A percentile compares a stretch with the other conserved stretches of the same genome.
phyloP scores from a whole-genome alignment of 2,888 invertebrate genomes.

The Caenorhabditis imperialis region DNA sequence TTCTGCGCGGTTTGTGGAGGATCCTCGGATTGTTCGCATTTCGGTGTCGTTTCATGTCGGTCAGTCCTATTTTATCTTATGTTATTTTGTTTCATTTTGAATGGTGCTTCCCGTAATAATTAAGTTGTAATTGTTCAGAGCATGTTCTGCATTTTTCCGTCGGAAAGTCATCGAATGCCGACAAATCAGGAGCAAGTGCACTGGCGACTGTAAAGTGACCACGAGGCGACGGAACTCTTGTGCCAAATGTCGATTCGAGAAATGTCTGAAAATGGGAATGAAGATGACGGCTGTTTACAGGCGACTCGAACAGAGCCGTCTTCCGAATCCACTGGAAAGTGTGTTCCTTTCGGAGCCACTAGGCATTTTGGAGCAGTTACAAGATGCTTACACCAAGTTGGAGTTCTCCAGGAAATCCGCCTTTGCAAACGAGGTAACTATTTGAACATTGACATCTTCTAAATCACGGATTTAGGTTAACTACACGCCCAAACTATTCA shows the following conservation, averaged over 20 bases:
- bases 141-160: conserved; percentile 16
- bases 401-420: background rate
- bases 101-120: too few species aligned
- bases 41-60: conserved; percentile 10
- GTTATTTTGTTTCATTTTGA: too few species aligned
- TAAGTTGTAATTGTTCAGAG: background rate
- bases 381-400: conserved; percentile 3
- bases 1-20: conserved; percentile 2
- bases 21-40: conserved; percentile 6
- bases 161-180: conserved; percentile 13
- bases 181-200: background rate
- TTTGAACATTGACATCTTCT: background rate
- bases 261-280: conserved; percentile 17
- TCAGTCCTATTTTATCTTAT: background rate
- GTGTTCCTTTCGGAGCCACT: background rate
- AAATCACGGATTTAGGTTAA: background rate
- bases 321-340: background rate
- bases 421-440: background rate
- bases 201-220: conserved; percentile 7
- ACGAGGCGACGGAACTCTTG: conserved; percentile 5
- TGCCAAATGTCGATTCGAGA: conserved; percentile 16
- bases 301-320: background rate
- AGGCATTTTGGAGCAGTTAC: background rate
- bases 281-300: conserved; percentile 8
- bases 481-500: background rate